Evolutionary conservation across 2,888 invertebrate genomes (phyloP).

Genomic region (Itoplectis maculator): DNA sequence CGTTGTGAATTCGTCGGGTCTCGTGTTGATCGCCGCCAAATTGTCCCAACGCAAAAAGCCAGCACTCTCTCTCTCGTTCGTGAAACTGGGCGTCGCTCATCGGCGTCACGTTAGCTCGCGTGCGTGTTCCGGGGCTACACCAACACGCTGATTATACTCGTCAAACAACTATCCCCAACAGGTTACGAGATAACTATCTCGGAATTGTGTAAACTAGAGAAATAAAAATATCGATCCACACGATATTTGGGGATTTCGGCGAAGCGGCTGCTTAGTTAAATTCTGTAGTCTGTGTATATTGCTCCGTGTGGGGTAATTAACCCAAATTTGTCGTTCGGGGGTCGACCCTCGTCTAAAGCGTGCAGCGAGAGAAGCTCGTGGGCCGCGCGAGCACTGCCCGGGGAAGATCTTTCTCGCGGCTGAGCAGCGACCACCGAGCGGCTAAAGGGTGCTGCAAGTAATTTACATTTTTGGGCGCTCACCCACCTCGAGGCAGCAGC

Average conservation of each 20-base stretch:
- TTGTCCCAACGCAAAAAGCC: conserved; percentile 11
- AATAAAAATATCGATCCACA: conserved; percentile 14
- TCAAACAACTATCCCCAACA: conserved; percentile 3
- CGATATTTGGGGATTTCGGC: conserved; percentile 2
- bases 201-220: neutral
- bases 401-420: conserved; percentile 55
- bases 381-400: too few relatives aligned
- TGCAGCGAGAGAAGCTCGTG: conserved; percentile 17
- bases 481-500: conserved; percentile 62
- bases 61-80: neutral
- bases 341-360: conserved; percentile 52
- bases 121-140: neutral
- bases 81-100: neutral
- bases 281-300: conserved; percentile 2
- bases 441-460: conserved; percentile 66
- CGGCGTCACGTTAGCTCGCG: conserved; percentile 2
- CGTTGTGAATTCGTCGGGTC: conserved; percentile 25
- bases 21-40: conserved; percentile 36
- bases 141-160: neutral
- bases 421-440: conserved; percentile 66
- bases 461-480: conserved; percentile 70
- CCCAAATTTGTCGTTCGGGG: conserved; percentile 69
- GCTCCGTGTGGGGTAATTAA: conserved; percentile 66
- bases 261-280: neutral
- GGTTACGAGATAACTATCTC: neutral